A percentile compares a stretch with the other conserved stretches of the same genome.
Evolutionary conservation across 2,888 invertebrate genomes (phyloP).

Genomic region (Uropetala carovei): DNA sequence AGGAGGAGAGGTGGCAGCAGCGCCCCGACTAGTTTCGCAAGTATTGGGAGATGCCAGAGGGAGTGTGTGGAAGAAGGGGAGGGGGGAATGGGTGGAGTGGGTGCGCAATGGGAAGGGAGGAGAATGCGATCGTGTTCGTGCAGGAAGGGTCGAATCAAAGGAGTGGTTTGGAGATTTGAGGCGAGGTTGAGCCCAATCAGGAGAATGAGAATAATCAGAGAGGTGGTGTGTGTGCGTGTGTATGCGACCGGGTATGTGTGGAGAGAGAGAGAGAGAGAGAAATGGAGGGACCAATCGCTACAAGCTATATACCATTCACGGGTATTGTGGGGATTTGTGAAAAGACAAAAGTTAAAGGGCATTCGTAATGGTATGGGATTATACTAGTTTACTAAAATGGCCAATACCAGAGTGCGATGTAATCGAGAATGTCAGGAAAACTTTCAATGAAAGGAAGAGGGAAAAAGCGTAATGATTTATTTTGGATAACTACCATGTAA

Average conservation of each 20-base stretch:
- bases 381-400: too few species aligned
- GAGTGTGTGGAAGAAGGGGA: neutral
- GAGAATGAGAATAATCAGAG: conserved; percentile 50
- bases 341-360: neutral
- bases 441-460: too few species aligned
- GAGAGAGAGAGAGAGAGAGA: neutral
- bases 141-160: conserved; percentile 9
- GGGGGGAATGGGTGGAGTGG: neutral
- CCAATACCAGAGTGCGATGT: too few species aligned
- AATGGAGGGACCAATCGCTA: neutral
- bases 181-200: conserved; percentile 31
- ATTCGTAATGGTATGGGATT: neutral
- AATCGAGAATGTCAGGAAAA: too few species aligned
- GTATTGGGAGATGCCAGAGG: neutral
- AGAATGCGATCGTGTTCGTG: neutral
- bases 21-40: conserved; percentile 14
- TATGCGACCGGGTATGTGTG: neutral
- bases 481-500: too few species aligned
- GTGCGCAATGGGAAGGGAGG: neutral
- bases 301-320: too few species aligned
- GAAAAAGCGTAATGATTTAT: too few species aligned
- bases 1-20: neutral
- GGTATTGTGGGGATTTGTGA: neutral
- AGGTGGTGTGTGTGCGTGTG: neutral
- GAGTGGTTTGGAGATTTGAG: conserved; percentile 39